Conservation (phyloP, 2,113 vertebrate species). For the Pterophyllum scalare region DNA sequence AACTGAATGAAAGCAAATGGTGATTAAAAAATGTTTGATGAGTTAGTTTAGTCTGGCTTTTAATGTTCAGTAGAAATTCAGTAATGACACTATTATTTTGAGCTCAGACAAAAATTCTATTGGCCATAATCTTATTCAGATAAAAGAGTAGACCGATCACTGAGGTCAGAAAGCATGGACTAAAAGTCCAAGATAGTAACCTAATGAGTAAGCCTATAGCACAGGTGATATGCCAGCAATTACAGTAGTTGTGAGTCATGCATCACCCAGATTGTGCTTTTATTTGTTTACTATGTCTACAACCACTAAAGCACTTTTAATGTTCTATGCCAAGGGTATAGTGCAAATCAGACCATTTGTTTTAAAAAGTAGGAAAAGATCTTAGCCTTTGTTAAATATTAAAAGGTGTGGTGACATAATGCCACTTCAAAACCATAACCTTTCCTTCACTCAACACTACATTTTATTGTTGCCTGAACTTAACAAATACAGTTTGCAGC, state of each 20-base stretch:
- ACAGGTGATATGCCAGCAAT: no score
- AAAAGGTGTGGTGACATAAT: not conserved
- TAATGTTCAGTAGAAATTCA: no score
- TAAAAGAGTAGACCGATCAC: not conserved
- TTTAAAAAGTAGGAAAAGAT: not conserved
- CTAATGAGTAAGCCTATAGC: no score
- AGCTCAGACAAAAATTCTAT: not conserved
- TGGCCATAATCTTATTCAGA: not conserved
- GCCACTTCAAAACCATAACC: not conserved
- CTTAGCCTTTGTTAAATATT: not conserved
- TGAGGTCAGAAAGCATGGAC: not conserved
- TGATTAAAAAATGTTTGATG: no score
- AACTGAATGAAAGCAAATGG: no score
- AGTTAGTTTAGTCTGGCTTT: no score
- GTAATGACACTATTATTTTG: not conserved
- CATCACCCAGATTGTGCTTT: not conserved
- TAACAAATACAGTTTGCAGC: not conserved
- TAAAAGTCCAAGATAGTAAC: not conserved
- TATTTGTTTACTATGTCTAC: not conserved
- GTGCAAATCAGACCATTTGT: not conserved
- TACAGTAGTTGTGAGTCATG: not conserved
- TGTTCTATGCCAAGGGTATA: not conserved
- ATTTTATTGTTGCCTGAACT: not conserved
- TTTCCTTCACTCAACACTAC: accelerated
- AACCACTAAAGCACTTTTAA: not conserved